Evolutionary conservation across 1,140 invertebrate genomes (phyloP).

Genomic region (Mycetomoellerius zeteki): DNA sequence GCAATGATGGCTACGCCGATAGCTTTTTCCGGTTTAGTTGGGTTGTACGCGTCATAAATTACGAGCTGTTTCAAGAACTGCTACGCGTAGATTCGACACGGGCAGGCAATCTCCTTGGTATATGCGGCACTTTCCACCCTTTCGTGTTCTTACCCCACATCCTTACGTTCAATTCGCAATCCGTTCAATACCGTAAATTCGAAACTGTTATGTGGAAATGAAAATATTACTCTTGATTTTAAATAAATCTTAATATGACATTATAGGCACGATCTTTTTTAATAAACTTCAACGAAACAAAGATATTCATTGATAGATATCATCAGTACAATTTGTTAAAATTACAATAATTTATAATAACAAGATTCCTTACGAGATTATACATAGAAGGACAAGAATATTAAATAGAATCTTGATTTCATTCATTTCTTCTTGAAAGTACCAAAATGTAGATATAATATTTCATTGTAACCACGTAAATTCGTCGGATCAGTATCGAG

Average conservation of each 20-base stretch:
- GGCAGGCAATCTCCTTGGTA: conserved; percentile 16
- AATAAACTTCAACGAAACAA: not conserved
- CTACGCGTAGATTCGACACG: conserved; percentile 24
- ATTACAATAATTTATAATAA: conserved; percentile 33
- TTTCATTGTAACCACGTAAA: conserved; percentile 3
- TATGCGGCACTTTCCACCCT: not conserved
- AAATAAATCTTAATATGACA: not conserved
- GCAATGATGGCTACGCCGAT: conserved; percentile 26
- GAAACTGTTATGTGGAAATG: not conserved
- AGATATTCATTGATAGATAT: conserved; percentile 14
- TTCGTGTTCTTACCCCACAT: not conserved
- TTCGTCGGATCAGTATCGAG: not conserved
- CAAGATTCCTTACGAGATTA: conserved; percentile 20
- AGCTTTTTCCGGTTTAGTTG: conserved; percentile 43
- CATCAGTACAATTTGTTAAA: conserved; percentile 18
- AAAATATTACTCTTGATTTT: conserved; percentile 6
- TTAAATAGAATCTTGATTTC: conserved; percentile 28
- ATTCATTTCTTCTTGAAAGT: conserved; percentile 16
- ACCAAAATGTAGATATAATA: not conserved
- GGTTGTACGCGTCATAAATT: conserved; percentile 23
- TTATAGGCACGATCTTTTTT: not conserved
- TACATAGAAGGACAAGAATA: conserved; percentile 5
- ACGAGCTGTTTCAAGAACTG: conserved; percentile 40
- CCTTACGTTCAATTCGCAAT: conserved; percentile 22
- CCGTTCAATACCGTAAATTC: not conserved